Percentiles rank a stretch among this genome's conserved stretches.
phyloP scores from a whole-genome alignment of 1,140 invertebrate species.

The Hypothenemus hampei region DNA sequence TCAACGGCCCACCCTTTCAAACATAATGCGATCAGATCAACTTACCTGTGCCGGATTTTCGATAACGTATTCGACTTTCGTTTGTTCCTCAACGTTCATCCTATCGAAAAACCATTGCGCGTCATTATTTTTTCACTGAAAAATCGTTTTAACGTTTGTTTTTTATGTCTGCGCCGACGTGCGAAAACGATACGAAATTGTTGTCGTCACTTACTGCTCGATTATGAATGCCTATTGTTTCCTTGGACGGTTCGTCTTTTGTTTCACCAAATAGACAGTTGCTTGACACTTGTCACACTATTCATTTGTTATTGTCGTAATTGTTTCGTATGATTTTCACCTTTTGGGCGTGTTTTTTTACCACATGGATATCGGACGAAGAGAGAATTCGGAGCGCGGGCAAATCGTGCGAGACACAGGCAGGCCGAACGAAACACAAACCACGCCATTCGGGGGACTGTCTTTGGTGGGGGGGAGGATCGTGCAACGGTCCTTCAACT shows the following conservation, averaged over 20 bases:
- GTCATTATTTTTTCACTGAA: slow-evolving; percentile 17
- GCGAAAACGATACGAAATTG: not conserved
- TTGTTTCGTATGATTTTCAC: not conserved
- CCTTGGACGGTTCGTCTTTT: too few species aligned
- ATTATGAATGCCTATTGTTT: too few species aligned
- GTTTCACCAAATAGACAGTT: too few species aligned
- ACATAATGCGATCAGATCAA: too few species aligned
- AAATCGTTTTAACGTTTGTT: too few species aligned
- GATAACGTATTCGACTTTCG: slow-evolving; percentile 23
- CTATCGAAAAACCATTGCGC: slow-evolving; percentile 14
- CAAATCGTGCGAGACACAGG: slow-evolving; percentile 39
- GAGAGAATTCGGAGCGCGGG: slow-evolving; percentile 36
- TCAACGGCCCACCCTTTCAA: slow-evolving; percentile 19
- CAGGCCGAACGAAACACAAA: slow-evolving; percentile 41
- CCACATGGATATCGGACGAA: slow-evolving; percentile 22
- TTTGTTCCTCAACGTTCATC: slow-evolving; percentile 29
- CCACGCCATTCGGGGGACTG: slow-evolving; percentile 45
- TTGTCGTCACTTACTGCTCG: too few species aligned
- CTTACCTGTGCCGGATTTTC: slow-evolving; percentile 31
- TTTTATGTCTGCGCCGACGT: not conserved
- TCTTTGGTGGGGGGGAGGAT: slow-evolving; percentile 38
- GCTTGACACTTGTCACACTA: too few species aligned
- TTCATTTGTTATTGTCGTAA: too few species aligned
- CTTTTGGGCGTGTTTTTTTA: slow-evolving; percentile 39
- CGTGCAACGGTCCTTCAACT: slow-evolving; percentile 23